phyloP scores from a whole-genome alignment of 2,888 invertebrate genomes.

The Globia sparganii region DNA sequence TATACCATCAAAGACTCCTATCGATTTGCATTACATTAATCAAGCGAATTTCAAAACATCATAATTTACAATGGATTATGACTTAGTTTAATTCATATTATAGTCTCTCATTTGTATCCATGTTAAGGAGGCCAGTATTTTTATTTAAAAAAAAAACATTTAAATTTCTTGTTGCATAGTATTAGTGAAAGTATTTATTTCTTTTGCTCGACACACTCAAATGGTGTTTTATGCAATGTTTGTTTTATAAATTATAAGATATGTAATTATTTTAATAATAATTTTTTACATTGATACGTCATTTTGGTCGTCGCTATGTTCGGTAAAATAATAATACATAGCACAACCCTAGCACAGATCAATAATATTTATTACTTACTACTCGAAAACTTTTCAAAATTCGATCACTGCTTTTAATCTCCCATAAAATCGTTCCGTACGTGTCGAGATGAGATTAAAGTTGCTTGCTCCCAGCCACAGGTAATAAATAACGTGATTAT shows the following conservation, averaged over 20 bases:
- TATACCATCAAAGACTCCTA: conserved; percentile 49
- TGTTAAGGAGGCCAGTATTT: conserved; percentile 48
- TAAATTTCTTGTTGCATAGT: neutral
- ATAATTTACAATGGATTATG: conserved; percentile 69
- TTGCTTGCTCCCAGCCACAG: conserved; percentile 81
- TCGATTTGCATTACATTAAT: conserved; percentile 56
- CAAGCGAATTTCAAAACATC: conserved; percentile 54
- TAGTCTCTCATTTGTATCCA: conserved; percentile 73
- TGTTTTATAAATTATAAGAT: neutral
- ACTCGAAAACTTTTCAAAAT: conserved; percentile 80
- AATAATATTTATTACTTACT: conserved; percentile 81
- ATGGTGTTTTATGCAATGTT: neutral
- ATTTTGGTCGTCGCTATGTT: neutral
- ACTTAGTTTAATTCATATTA: conserved; percentile 75
- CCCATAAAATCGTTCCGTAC: conserved; percentile 85
- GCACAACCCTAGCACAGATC: conserved; percentile 62
- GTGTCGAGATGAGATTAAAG: conserved; percentile 87
- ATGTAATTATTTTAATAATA: neutral
- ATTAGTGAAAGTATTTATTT: neutral
- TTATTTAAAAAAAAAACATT: too few species aligned
- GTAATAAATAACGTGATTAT: conserved; percentile 90
- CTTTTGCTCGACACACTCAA: neutral
- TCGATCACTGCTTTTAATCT: conserved; percentile 87
- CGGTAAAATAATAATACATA: neutral
- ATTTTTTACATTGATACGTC: neutral